A percentile compares a stretch with the other conserved stretches of the same genome.
These are phyloP conservation scores for Gambelia wislizenii DNA, from an alignment of 2,797 vertebrate species.

Conservation along the genomic window DNA sequence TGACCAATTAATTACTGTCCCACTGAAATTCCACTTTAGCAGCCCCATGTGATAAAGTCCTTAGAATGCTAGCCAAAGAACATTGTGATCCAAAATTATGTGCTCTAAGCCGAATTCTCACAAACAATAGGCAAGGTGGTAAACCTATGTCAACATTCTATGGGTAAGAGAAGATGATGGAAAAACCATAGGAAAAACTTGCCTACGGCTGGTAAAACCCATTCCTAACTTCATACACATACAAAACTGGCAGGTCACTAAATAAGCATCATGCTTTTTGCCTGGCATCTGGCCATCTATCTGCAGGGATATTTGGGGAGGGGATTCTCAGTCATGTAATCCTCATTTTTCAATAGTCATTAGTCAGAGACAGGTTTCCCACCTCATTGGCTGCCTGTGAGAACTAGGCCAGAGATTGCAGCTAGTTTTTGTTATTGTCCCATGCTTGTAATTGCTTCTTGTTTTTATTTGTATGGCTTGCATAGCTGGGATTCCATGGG, in stretches of 20 bases:
- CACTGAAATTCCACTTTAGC: no score
- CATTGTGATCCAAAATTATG: not conserved
- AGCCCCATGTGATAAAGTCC: no score
- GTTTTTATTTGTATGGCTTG: not conserved
- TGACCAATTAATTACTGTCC: no score
- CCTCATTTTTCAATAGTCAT: not conserved
- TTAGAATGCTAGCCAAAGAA: not conserved
- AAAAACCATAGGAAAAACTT: no score
- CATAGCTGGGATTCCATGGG: not conserved
- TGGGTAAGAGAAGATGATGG: not conserved
- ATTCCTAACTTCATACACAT: not conserved
- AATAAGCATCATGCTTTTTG: not conserved
- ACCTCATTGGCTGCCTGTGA: not conserved
- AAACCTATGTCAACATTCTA: not conserved
- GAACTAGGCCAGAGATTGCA: not conserved
- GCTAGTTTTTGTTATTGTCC: not conserved
- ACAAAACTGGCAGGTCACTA: not conserved
- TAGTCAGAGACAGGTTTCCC: not conserved
- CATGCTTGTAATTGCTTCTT: not conserved
- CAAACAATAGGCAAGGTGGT: not conserved
- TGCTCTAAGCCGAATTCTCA: not conserved
- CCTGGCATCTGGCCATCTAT: not conserved
- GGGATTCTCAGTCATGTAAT: not conserved
- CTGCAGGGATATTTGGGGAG: not conserved
- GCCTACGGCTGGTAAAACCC: not conserved